Conservation (phyloP, 2,113 vertebrate species). For the Hydropotes inermis region DNA sequence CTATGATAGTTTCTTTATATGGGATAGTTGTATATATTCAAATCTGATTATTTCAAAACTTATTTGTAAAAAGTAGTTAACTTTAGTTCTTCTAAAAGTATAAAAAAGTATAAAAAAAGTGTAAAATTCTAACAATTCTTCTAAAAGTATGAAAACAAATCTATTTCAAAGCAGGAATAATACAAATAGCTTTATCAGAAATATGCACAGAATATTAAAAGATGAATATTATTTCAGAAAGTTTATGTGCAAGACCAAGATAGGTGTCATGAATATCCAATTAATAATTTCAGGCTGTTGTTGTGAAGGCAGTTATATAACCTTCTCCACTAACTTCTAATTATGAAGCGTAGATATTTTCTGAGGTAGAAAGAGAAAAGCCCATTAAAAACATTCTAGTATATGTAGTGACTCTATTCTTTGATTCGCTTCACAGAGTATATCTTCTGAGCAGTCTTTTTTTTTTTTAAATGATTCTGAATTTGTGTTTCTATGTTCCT, state of each 20-base stretch:
- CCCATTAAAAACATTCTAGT: not conserved
- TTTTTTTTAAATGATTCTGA: not conserved
- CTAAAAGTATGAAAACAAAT: constrained; percentile 6
- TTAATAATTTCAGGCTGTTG: not conserved
- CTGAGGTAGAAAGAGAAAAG: not conserved
- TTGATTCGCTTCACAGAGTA: not conserved
- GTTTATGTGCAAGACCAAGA: not conserved
- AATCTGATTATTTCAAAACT: constrained; percentile 39
- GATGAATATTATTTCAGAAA: not conserved
- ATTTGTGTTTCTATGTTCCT: constrained; percentile 11
- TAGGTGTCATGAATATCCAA: not conserved
- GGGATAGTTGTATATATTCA: not conserved
- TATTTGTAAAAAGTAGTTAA: constrained; percentile 22
- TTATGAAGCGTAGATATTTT: not conserved
- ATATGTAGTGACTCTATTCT: not conserved
- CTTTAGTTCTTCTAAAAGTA: not conserved
- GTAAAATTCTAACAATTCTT: not conserved
- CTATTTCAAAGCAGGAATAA: not conserved
- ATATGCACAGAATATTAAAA: not conserved
- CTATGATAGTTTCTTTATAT: not conserved
- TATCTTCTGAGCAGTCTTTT: not conserved
- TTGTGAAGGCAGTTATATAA: not conserved
- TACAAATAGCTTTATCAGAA: not conserved
- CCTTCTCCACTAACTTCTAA: not conserved
- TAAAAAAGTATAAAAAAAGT: too few relatives aligned